Base-by-base conservation (phyloP, 2,888 invertebrate genomes). In the Caradrina clavipalpis region DNA sequence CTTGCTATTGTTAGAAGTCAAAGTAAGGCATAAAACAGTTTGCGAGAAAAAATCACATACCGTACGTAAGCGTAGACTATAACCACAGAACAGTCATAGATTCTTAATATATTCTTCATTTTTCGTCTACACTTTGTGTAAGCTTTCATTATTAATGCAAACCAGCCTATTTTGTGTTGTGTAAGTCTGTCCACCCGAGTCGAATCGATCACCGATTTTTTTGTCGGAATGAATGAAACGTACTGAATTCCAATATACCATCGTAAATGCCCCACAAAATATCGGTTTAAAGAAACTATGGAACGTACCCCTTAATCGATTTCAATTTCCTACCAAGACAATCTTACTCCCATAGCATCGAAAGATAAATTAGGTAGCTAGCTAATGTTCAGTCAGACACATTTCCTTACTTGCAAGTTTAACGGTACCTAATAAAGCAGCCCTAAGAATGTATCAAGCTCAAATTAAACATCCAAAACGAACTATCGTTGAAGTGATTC, bases 21-120 rank as follows among this genome's bases (percentile, higher is more conserved):
- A 57, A 62, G 15, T 80, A 70, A 81, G 78, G 50, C 78, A 70
- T 59, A 31, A 35, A 64, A 75, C 39, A 53, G 61, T 55, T 70
- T 21, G 53, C 26, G 50, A 73, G 54, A 60, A 62, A 66, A 54
- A n/a, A n/a, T n/a, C n/a, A n/a, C n/a, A n/a, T 47, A 39, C 68
- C 57, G 22, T 51, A 54, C 0, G 15, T 57, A 68, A 80, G 63
- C 51, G 17, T 51, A 42, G 45, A 54, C 11, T 74, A 42, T 10
- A 74, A n/a, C 8, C 42, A 57, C n/a, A 64, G 21, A 54, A 57
- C 64, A 50, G 21, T 49, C 50, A 57, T 13, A 49, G 11, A 31
- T 55, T 8, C n/a, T n/a, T 49, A 62, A 22, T 6, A 35, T n/a
- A 35, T 53, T 21, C 42, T 54, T 51, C 0, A 49, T 31, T 60